Evolutionary conservation across 2,797 vertebrate species (phyloP).

Genomic region (Remorina albescens): DNA sequence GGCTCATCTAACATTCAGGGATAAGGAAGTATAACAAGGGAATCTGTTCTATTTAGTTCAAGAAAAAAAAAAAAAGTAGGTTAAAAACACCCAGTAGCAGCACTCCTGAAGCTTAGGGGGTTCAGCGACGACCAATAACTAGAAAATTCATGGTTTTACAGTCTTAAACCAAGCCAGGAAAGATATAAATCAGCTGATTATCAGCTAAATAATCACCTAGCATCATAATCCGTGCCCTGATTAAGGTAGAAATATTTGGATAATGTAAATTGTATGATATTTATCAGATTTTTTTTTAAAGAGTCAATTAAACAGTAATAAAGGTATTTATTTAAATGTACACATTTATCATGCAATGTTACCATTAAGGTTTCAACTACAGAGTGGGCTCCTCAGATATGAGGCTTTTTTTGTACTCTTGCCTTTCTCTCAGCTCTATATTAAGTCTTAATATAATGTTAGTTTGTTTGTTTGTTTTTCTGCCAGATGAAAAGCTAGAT

Average conservation of each 20-base stretch:
- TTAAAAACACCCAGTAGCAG: constrained; percentile 3
- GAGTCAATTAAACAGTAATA: neutral
- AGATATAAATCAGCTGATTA: neutral
- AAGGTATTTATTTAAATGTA: neutral
- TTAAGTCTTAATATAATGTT: too few species aligned
- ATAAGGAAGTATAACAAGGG: neutral
- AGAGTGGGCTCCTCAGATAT: too few species aligned
- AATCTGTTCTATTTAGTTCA: constrained; percentile 6
- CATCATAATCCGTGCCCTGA: neutral
- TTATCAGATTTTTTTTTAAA: neutral
- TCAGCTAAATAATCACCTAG: neutral
- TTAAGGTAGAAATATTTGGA: neutral
- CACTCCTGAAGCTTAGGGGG: neutral
- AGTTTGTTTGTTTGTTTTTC: too few species aligned
- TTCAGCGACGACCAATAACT: neutral
- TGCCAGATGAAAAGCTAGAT: too few species aligned
- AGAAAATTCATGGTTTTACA: neutral
- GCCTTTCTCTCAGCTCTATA: too few species aligned
- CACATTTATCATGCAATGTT: too few species aligned
- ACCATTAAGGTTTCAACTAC: too few species aligned
- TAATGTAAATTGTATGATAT: neutral
- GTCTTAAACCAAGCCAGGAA: neutral
- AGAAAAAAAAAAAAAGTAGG: neutral
- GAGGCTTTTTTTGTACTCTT: too few species aligned
- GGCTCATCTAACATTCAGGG: neutral